Base-by-base conservation (phyloP, 2,797 vertebrate species). In the Danionella dracula region DNA sequence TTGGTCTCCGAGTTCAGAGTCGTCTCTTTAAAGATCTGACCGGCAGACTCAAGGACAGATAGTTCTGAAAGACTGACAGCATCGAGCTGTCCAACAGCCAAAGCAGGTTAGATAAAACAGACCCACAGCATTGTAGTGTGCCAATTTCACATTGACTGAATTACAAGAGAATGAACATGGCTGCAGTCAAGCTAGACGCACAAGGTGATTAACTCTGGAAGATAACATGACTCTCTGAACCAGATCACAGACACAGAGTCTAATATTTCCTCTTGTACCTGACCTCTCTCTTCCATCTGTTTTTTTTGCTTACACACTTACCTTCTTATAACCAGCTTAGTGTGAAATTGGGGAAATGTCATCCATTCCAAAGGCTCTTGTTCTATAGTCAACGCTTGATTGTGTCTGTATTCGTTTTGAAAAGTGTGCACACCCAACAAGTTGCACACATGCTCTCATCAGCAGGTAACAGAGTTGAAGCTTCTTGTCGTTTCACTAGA, bases 321-420 rank as follows among this genome's bases (percentile, higher is more conserved):
- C 58, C 55, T 42, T 54, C 65, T 59, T 54, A 68, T 49, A 60
- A 66, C 41, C 57, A 55, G 58, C 66, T 65, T 61, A 73, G 73
- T 73, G 70, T 78, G 70, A 78, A 73, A 78, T 75, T 73, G 73
- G 44, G 53, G 68, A 75, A 71, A 75, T 71, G 73, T 68, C 73
- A 75, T 56, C 56, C 57, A 67, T 56, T 63, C 68, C 62, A 29
- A 57, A 59, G 63, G 50, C 41, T 66, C 46, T 70, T 59, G 19
- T 70, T 73, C 60, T 61, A 61, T 48, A 64, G 58, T 49, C 12
- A 32, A 55, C 37, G 69, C 10, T 38, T 59, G 17, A 20, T 40
- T 40, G 51, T 58, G 57, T 51, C 48, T 42, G 44, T 29, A 38
- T 51, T 38, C 6, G 55, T 9, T 40, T 66, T 38, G 51, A 55